Base-by-base conservation (phyloP, 2,888 invertebrate species). In the Drosophila subquinaria region DNA sequence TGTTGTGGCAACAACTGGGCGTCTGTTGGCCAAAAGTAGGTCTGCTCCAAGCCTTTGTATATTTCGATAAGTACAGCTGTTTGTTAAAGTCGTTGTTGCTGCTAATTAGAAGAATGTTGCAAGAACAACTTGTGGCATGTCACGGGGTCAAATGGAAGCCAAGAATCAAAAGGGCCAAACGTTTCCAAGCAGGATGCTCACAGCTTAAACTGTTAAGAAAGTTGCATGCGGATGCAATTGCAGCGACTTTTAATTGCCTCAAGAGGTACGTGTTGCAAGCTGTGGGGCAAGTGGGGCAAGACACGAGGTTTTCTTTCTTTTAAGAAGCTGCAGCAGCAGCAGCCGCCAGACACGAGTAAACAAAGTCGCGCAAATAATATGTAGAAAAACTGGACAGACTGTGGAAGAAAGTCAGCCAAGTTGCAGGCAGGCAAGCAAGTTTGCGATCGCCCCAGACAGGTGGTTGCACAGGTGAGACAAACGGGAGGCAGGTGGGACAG, bases 321-420 rank as follows among this genome's bases (percentile, higher is more conserved):
- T 48, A 55, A 79, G 76, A 65, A 69, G 79, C 71, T 65, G 73
- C 56, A 43, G 62, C 36, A 43, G 62, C 36, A 13, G 36, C 51
- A 55, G 57, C 35, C 47, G 57, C 35, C 47, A 59, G 60, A 50
- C 66, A 13, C 62, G 69, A 63, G 82, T 73, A 81, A 83, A 84
- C 82, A 88, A 81, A 81, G 68, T 81, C 81, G 76, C 76, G 67
- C 66, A 69, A 79, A 79, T 79, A 73, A 78, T 78, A 82, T 82
- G 82, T 82, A 80, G 82, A 83, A 86, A 83, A 83, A 83, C 83
- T 83, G 83, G 83, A 87, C 83, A 75, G 87, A 80, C 80, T 59
- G 80, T 76, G 59, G 82, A 84, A 83, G 83, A 87, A 87, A 87
- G 88, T 87, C 85, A 57, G 75, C 53, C 69, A 61, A 61, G 68